Conservation (phyloP, 2,113 vertebrate species). For the Limnothrissa miodon region DNA sequence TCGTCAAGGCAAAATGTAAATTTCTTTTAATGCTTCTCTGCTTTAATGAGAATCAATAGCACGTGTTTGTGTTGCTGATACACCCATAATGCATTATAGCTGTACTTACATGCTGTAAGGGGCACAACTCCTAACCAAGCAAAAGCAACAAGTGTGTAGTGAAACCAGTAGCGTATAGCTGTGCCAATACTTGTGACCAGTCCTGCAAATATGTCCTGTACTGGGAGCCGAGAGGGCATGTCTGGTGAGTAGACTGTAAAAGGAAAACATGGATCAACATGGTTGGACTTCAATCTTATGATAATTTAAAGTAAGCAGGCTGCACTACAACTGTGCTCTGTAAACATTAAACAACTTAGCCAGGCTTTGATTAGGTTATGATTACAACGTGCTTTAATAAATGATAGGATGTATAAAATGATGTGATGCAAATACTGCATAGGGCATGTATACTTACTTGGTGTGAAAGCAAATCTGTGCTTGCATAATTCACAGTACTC, state of each 20-base stretch:
- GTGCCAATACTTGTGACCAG: slow-evolving; percentile 98
- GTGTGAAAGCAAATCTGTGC: slow-evolving; percentile 99
- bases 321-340: neutral
- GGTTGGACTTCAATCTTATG: neutral
- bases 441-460: slow-evolving; percentile 82
- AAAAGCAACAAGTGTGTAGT: slow-evolving; percentile 99
- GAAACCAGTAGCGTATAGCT: slow-evolving; percentile 99
- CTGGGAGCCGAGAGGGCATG: slow-evolving; percentile 97
- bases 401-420: no score
- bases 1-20: neutral
- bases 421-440: neutral
- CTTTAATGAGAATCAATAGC: neutral
- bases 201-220: slow-evolving; percentile 98
- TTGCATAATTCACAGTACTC: slow-evolving; percentile 99
- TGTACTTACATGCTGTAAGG: slow-evolving; percentile 95
- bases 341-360: neutral
- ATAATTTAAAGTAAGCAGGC: neutral
- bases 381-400: no score
- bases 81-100: neutral
- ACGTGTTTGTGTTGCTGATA: neutral
- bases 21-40: neutral
- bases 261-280: neutral
- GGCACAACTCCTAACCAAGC: slow-evolving; percentile 99
- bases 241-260: slow-evolving; percentile 95
- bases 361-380: no score